Base-by-base conservation (phyloP, 2,888 invertebrate genomes). In the Xanthorhoe designata region DNA sequence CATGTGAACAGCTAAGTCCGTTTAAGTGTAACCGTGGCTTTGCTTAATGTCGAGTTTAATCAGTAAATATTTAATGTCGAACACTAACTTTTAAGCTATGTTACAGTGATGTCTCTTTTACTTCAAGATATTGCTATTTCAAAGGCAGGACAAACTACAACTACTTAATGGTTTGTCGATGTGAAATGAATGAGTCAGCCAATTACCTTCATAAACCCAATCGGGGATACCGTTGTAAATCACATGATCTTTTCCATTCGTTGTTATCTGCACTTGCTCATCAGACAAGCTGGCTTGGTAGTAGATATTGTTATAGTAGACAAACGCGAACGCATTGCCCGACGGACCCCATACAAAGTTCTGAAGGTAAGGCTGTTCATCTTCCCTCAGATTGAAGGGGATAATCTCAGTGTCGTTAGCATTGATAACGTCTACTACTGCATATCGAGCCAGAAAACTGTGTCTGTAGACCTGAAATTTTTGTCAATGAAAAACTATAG, bases 161-260 rank as follows among this genome's bases (percentile, higher is more conserved):
- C 32, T 7, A 32, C 24, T 24, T 24, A 3, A 38, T 10, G n/a
- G 35, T 10, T 10, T 9, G 9, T 38, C 10, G 8, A 10, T 2
- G 10, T 10, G 35, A 38, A 38, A 9, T 45, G 13, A 5, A 15
- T 45, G n/a, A 45, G n/a, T 45, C 4, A 15, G 15, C 45, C 0
- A 17, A 47, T 15, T 82, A 97, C 97, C 97, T 95, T 98, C 98
- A 89, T 98, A 98, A 0, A 98, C 97, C 98, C 98, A 99, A 88
- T 99, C 98, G 35, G 98, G 97, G 9, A 98, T 95, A 32, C 98
- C 98, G 85, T 98, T 97, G 81, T 96, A 96, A 60, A 97, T 94
- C 8, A 94, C 94, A 38, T 95, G 94, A 55, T 92, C 88, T 17
- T 88, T 80, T 1, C 96, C 96, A 75, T 94, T 95, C 0, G 83